Evolutionary conservation across 2,113 vertebrate species (phyloP).

Genomic region (Microcebus ravelobensis): DNA sequence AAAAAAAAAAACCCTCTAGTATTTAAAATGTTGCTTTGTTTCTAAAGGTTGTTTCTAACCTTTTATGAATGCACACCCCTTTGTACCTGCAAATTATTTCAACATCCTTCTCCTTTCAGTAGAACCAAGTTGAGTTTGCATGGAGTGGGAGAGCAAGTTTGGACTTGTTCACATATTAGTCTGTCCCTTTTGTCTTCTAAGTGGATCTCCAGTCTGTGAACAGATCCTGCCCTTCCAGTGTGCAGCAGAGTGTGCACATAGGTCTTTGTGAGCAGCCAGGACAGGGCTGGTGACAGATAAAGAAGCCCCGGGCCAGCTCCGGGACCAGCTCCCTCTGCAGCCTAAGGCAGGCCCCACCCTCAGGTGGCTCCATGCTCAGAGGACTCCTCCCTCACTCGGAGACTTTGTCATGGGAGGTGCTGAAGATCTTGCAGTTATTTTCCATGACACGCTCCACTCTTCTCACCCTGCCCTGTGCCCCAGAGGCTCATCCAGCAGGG

Average conservation of each 20-base stretch:
- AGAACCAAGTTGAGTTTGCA: accelerated
- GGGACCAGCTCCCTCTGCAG: no score
- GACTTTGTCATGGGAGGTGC: neutral
- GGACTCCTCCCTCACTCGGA: no score
- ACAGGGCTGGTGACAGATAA: no score
- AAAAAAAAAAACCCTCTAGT: neutral
- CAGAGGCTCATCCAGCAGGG: accelerated
- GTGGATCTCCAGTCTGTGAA: no score
- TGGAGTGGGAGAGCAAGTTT: no score
- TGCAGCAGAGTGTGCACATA: no score
- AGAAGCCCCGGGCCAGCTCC: no score
- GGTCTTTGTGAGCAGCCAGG: no score
- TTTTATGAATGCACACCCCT: neutral
- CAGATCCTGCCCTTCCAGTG: no score
- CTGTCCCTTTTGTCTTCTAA: no score
- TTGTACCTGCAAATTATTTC: neutral
- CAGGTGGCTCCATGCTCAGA: neutral
- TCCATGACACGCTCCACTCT: neutral
- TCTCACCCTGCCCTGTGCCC: neutral
- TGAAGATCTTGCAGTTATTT: accelerated
- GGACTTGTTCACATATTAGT: no score
- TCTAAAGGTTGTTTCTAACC: slow-evolving; percentile 28
- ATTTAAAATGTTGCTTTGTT: neutral
- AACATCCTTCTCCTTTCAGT: accelerated
- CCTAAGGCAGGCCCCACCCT: no score